Base-by-base conservation (phyloP, 2,888 invertebrate species). In the Ceraclea dissimilis region DNA sequence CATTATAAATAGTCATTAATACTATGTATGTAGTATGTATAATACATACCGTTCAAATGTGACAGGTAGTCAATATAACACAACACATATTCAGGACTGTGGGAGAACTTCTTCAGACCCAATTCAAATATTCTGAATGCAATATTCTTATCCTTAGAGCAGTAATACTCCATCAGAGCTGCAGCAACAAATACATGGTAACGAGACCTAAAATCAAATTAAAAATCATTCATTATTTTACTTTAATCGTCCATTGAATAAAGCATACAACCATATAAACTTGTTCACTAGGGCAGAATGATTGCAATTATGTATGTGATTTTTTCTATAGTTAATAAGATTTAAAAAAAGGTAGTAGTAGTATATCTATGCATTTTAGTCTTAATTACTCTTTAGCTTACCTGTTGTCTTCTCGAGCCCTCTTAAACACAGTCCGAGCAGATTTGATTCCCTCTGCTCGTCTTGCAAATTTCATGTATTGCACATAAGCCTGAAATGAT, bases 161-260 rank as follows among this genome's bases (percentile, higher is more conserved):
- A 98, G 68, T 97, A 98, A 71, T 98, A 99, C 72, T 99, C 99
- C 97, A 99, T 98, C 0, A 97, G 78, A 0, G 99, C 97, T 0
- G 98, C 96, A 0, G 96, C 90, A 1, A 97, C 95, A 72, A 91
- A 99, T 46, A 98, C 90, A 72, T 99, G 96, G 73, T 92, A 93
- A 1, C 85, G 85, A 0, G 88, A 86, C 33, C 86, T 80, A 61
- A 64, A 22, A 50, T 43, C 2, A 16, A 39, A 39, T 21, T 52
- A 52, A 2, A 20, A 49, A 34, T 17, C 8, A n/a, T 5, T 50
- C 33, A 31, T n/a, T 16, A 8, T 31, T 31, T 31, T 31, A 8
- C 8, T 31, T 31, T 8, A 31, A 8, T 8, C 11, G 31, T 31
- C 31, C n/a, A n/a, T n/a, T n/a, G n/a, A n/a, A n/a, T n/a, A n/a